Conservation (phyloP, 2,888 invertebrate species). For the Cosmorhoe ocellata region DNA sequence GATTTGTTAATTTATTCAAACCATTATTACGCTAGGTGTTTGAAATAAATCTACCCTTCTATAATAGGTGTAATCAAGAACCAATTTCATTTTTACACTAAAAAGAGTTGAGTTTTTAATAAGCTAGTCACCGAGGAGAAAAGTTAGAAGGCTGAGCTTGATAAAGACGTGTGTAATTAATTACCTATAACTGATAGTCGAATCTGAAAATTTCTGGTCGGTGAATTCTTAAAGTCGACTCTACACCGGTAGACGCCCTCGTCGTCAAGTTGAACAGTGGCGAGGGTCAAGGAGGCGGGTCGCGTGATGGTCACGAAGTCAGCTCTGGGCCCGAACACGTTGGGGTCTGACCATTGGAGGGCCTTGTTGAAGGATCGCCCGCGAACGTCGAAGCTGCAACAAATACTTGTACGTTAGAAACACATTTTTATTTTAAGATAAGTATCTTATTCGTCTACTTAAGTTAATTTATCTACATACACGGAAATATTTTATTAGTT, state of each 20-base stretch:
- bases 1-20: slow-evolving; percentile 11
- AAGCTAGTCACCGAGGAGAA: too few species aligned
- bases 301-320: slow-evolving; percentile 91
- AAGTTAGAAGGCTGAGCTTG: too few species aligned
- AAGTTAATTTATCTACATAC: too few species aligned
- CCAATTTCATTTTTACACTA: too few species aligned
- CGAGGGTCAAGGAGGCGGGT: slow-evolving; percentile 91
- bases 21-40: neutral
- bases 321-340: slow-evolving; percentile 92
- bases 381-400: slow-evolving; percentile 90
- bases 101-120: too few species aligned
- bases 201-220: slow-evolving; percentile 93
- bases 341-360: slow-evolving; percentile 91
- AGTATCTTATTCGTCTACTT: too few species aligned
- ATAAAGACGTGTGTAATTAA: slow-evolving; percentile 54
- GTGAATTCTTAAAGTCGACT: slow-evolving; percentile 94
- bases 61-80: too few species aligned
- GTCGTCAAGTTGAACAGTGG: slow-evolving; percentile 92
- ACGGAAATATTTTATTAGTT: too few species aligned
- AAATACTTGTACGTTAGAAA: slow-evolving; percentile 1
- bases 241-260: slow-evolving; percentile 94
- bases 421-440: too few species aligned
- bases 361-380: slow-evolving; percentile 92
- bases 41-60: neutral
- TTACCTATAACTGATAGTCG: slow-evolving; percentile 95